Evolutionary conservation across 2,113 vertebrate genomes (phyloP).

Genomic region (Narcine bancroftii): DNA sequence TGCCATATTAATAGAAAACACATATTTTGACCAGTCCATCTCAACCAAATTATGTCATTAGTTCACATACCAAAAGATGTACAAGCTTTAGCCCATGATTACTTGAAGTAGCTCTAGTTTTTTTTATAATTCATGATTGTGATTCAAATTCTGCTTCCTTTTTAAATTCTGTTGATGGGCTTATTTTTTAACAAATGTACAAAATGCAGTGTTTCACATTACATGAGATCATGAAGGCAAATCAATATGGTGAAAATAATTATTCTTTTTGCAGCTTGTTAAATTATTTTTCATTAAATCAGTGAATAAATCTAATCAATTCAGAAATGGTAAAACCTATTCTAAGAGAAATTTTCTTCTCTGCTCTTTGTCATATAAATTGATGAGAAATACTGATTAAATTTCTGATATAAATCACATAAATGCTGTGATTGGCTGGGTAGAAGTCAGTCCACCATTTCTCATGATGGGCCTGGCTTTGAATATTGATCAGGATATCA

Average conservation of each 20-base stretch:
- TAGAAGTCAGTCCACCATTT: background rate
- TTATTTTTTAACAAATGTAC: background rate
- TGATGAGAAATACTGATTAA: background rate
- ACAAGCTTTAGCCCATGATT: background rate
- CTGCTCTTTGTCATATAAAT: background rate
- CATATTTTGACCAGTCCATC: background rate
- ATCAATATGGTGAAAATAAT: constrained; percentile 11
- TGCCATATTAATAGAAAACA: background rate
- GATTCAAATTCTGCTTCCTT: background rate
- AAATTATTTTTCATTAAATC: background rate
- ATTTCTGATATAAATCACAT: background rate
- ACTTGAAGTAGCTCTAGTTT: background rate
- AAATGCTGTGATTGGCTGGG: background rate
- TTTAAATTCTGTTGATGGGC: background rate
- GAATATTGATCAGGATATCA: background rate
- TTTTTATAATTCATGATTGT: background rate
- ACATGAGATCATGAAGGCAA: background rate
- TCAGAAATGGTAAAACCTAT: background rate
- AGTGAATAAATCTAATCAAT: background rate
- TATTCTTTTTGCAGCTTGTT: background rate
- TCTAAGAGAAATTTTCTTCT: background rate
- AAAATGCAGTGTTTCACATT: background rate
- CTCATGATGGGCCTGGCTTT: background rate
- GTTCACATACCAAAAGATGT: background rate
- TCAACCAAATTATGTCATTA: background rate